Percentiles rank a stretch among this genome's conserved stretches.
Evolutionary conservation across 2,797 vertebrate genomes (phyloP).

Genomic region (Coilia nasus): DNA sequence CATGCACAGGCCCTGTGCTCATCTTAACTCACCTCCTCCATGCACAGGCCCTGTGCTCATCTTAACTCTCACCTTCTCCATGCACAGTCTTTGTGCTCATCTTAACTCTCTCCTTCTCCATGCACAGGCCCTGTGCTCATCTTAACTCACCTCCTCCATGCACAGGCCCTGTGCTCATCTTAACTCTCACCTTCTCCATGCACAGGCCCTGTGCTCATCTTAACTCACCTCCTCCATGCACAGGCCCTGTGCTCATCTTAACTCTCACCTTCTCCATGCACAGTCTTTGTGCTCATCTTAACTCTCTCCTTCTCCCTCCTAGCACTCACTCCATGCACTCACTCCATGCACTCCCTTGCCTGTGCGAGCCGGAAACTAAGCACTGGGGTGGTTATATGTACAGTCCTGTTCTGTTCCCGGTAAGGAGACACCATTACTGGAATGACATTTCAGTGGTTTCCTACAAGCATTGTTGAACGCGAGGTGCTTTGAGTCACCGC

Average conservation of each 20-base stretch:
- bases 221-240: not conserved
- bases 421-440: not conserved
- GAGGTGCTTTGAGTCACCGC: not conserved
- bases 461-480: not conserved
- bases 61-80: not conserved
- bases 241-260: no score
- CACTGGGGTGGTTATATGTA: not conserved
- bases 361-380: not conserved
- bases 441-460: not conserved
- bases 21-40: not conserved
- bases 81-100: no score
- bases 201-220: not conserved
- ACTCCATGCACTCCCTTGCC: not conserved
- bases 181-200: not conserved
- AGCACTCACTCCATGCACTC: not conserved
- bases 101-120: not conserved
- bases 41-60: no score
- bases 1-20: not conserved
- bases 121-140: not conserved
- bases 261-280: not conserved
- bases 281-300: not conserved
- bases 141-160: not conserved
- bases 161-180: no score
- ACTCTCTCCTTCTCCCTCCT: not conserved
- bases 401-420: not conserved